phyloP scores from a whole-genome alignment of 2,888 invertebrate species.

The Tenthredo livida region DNA sequence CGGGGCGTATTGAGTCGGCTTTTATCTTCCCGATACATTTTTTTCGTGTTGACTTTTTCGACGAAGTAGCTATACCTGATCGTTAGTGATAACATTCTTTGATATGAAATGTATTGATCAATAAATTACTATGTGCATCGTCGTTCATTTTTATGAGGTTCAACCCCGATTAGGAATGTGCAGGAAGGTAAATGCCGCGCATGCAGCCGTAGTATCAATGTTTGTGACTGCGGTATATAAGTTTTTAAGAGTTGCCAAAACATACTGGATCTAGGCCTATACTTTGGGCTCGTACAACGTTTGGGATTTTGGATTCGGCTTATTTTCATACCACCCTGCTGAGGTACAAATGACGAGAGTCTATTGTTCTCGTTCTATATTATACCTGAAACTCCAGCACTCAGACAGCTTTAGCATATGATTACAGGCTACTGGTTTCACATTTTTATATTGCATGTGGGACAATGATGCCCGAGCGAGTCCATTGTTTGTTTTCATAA shows the following conservation, averaged over 20 bases:
- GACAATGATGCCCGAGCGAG: slow-evolving; percentile 63
- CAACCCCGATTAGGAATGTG: background rate
- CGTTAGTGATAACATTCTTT: background rate
- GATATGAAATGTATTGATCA: background rate
- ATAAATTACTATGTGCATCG: background rate
- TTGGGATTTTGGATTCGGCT: slow-evolving; percentile 28
- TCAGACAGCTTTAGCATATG: slow-evolving; percentile 63
- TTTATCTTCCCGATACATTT: background rate
- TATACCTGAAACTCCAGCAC: slow-evolving; percentile 62
- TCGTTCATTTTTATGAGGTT: background rate
- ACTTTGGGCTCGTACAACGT: slow-evolving; percentile 17
- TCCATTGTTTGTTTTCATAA: slow-evolving; percentile 67
- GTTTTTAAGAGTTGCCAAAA: slow-evolving; percentile 18
- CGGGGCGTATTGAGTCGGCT: background rate
- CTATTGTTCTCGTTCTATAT: slow-evolving; percentile 63
- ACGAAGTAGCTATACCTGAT: background rate
- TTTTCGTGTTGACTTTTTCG: background rate
- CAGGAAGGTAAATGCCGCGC: background rate
- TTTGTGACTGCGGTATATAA: background rate
- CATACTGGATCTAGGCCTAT: background rate
- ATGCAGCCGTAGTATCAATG: background rate
- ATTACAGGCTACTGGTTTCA: slow-evolving; percentile 63
- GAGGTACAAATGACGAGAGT: slow-evolving; percentile 42
- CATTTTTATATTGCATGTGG: slow-evolving; percentile 62
- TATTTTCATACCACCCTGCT: slow-evolving; percentile 14